phyloP scores from a whole-genome alignment of 2,888 invertebrate genomes.

The Exocentrus adspersus region DNA sequence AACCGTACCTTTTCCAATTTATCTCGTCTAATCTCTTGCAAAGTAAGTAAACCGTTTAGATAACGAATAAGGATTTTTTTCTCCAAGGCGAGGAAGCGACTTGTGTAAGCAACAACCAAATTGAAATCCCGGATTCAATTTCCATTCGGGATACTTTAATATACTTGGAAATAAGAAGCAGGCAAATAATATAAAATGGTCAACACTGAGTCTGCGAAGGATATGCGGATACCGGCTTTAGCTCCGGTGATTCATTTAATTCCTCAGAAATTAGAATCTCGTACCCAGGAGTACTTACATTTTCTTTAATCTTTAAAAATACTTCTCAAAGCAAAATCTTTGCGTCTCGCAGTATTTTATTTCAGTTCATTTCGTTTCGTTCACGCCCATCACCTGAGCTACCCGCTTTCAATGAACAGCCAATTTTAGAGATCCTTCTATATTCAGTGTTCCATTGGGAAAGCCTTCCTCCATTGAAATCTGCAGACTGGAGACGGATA shows the following conservation, averaged over 20 bases:
- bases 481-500: constrained; percentile 30
- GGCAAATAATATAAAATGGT: constrained; percentile 47
- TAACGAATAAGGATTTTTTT: constrained; percentile 24
- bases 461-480: constrained; percentile 25
- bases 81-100: constrained; percentile 21
- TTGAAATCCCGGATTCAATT: constrained; percentile 46
- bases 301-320: too few relatives aligned
- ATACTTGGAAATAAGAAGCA: constrained; percentile 35
- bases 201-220: constrained; percentile 42
- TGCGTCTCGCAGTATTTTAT: too few relatives aligned
- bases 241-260: neutral
- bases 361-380: neutral
- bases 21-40: constrained; percentile 18
- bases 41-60: constrained; percentile 28
- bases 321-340: too few relatives aligned
- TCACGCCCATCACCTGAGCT: constrained; percentile 10
- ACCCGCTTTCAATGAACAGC: constrained; percentile 21
- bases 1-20: constrained; percentile 8
- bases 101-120: constrained; percentile 40
- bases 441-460: constrained; percentile 34
- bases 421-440: constrained; percentile 40
- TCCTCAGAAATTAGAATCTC: too few relatives aligned
- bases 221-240: constrained; percentile 35
- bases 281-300: too few relatives aligned
- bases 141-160: constrained; percentile 45